phyloP scores from a whole-genome alignment of 2,888 invertebrate species.

The Coelinius sp. region DNA sequence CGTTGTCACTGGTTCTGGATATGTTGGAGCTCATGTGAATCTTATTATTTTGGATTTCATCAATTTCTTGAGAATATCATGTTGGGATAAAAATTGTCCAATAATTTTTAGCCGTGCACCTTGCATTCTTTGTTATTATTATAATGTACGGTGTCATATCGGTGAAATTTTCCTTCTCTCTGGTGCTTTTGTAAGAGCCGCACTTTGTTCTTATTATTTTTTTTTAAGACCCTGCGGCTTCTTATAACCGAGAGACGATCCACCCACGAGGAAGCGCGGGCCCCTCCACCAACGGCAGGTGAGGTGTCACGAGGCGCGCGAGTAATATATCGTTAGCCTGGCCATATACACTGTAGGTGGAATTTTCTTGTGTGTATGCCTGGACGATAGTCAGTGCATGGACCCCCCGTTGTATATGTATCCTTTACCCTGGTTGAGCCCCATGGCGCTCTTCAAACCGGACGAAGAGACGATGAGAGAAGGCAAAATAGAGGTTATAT shows the following conservation, averaged over 20 bases:
- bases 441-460: conserved; percentile 58
- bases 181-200: conserved; percentile 20
- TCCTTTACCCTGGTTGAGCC: conserved; percentile 52
- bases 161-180: conserved; percentile 15
- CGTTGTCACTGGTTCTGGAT: too few species aligned
- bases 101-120: conserved; percentile 5
- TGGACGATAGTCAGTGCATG: conserved; percentile 38
- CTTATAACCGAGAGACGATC: conserved; percentile 53
- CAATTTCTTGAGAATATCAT: background rate
- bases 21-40: too few species aligned
- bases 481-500: conserved; percentile 30
- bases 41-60: background rate
- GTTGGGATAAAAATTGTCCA: background rate
- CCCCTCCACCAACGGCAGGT: conserved; percentile 67
- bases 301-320: conserved; percentile 69
- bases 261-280: conserved; percentile 70
- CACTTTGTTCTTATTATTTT: conserved; percentile 50
- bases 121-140: conserved; percentile 32
- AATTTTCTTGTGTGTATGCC: conserved; percentile 54
- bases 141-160: conserved; percentile 34
- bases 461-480: conserved; percentile 33
- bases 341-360: conserved; percentile 51
- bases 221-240: conserved; percentile 38
- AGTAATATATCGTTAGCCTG: conserved; percentile 68
- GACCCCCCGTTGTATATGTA: conserved; percentile 34